phyloP scores from a whole-genome alignment of 2,797 vertebrate species.

The Galagoides demidoff region DNA sequence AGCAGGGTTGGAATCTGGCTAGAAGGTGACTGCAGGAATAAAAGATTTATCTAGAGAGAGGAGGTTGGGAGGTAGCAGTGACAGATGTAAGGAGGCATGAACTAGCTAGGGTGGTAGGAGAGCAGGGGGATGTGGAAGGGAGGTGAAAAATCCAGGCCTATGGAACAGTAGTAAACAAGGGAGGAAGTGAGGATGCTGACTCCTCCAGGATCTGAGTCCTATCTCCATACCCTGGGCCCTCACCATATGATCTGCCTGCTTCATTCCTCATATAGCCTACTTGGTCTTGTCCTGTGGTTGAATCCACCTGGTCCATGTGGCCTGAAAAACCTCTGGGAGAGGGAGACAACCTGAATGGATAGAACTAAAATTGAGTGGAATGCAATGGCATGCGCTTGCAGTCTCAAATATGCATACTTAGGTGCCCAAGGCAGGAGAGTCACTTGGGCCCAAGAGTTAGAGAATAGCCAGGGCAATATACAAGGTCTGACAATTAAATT shows the following conservation, averaged over 20 bases:
- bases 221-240: too few species aligned
- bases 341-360: background rate
- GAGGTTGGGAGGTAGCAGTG: background rate
- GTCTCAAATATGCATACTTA: background rate
- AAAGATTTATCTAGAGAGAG: constrained; percentile 1
- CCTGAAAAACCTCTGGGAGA: background rate
- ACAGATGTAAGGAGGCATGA: background rate
- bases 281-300: background rate
- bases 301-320: background rate
- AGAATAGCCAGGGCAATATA: background rate
- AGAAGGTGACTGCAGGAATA: background rate
- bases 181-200: background rate
- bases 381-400: background rate
- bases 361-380: background rate
- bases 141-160: background rate
- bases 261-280: background rate
- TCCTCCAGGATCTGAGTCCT: background rate
- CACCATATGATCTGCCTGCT: background rate
- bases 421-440: background rate
- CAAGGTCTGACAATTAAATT: too few species aligned
- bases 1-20: background rate
- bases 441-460: background rate
- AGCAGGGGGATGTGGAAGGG: background rate
- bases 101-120: background rate
- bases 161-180: background rate